Evolutionary conservation across 2,113 vertebrate species (phyloP).

Genomic region (Lophura nycthemera): DNA sequence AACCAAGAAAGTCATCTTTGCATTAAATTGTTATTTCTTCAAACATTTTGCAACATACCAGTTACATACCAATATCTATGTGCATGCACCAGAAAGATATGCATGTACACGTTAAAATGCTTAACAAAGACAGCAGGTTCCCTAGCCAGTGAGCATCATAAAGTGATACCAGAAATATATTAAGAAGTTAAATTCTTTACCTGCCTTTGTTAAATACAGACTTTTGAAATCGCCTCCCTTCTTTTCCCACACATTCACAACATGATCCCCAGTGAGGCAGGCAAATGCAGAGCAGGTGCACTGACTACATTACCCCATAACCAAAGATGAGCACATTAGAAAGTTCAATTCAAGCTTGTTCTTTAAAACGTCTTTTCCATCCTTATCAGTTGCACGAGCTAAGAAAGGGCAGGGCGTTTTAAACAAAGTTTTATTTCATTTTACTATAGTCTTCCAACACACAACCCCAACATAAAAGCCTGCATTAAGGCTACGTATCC

Average conservation of each 20-base stretch:
- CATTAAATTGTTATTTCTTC: constrained; percentile 36
- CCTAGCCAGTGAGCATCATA: neutral
- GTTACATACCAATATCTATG: constrained; percentile 53
- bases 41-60: constrained; percentile 50
- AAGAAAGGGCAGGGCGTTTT: neutral
- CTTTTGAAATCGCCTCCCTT: neutral
- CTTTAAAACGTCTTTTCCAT: constrained; percentile 10
- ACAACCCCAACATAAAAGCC: neutral
- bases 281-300: neutral
- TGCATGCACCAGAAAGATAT: constrained; percentile 41
- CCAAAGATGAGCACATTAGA: constrained; percentile 20
- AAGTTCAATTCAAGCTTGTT: neutral
- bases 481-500: rapidly evolving
- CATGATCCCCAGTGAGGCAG: neutral
- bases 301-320: neutral
- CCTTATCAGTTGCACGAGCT: neutral
- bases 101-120: constrained; percentile 49
- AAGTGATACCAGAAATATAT: constrained; percentile 43
- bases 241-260: neutral
- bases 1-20: constrained; percentile 27
- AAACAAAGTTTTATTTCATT: neutral
- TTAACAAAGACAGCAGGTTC: constrained; percentile 16
- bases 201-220: constrained; percentile 56
- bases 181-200: constrained; percentile 38
- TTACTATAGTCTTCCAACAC: neutral